Evolutionary conservation across 2,797 vertebrate genomes (phyloP).

Genomic region (Aplochiton taeniatus): DNA sequence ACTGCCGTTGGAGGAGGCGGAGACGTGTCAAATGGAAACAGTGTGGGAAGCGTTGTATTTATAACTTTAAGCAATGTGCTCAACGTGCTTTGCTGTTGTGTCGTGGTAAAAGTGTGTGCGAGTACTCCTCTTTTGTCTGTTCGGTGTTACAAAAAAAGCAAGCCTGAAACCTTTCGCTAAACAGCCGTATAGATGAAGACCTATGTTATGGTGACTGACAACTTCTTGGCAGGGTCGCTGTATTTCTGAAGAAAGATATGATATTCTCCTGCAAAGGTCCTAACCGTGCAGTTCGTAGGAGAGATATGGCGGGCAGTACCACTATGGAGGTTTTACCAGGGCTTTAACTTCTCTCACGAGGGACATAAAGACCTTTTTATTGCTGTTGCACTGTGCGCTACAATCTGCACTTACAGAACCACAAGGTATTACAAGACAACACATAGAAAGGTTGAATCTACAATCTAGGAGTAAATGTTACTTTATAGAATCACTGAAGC

Average conservation of each 20-base stretch:
- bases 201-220: too few relatives aligned
- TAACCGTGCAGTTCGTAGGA: constrained; percentile 3
- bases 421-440: background rate
- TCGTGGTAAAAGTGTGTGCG: too few relatives aligned
- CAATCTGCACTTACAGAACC: background rate
- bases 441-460: background rate
- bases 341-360: background rate
- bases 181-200: too few relatives aligned
- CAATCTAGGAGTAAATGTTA: background rate
- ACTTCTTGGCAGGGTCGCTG: constrained; percentile 32
- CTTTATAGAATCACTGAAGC: background rate
- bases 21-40: too few relatives aligned
- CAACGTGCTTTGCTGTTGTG: too few relatives aligned
- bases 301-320: constrained; percentile 28
- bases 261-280: constrained; percentile 19
- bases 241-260: constrained; percentile 22
- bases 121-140: too few relatives aligned
- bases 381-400: background rate
- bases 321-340: background rate
- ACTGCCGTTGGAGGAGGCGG: background rate
- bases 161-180: too few relatives aligned
- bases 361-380: constrained; percentile 5
- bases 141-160: too few relatives aligned
- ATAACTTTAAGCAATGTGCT: too few relatives aligned
- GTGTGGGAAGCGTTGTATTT: too few relatives aligned